Evolutionary conservation across 2,888 invertebrate species (phyloP).

Genomic region (Athalia cordata): DNA sequence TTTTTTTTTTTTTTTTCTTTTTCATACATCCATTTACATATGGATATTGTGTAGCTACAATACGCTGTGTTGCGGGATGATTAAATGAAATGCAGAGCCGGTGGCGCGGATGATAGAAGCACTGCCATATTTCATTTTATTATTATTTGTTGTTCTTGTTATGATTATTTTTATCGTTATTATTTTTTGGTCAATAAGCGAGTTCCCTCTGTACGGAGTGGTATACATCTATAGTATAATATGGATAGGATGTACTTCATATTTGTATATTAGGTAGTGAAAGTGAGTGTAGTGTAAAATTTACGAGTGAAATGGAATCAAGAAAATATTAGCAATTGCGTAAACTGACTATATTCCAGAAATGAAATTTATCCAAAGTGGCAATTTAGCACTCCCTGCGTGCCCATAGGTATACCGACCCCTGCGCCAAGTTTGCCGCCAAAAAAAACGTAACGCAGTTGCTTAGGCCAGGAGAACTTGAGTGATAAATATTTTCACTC

Average conservation of each 20-base stretch:
- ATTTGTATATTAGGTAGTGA: neutral
- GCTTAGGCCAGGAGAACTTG: conserved; percentile 18
- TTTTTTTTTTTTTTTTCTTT: no score
- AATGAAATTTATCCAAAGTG: conserved; percentile 52
- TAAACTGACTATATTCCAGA: conserved; percentile 40
- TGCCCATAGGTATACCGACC: neutral
- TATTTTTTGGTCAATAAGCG: no score
- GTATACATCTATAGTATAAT: neutral
- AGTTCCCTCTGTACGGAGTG: no score
- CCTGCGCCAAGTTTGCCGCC: no score
- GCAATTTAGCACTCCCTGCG: conserved; percentile 45
- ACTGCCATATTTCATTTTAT: no score
- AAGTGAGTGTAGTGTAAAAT: conserved; percentile 9
- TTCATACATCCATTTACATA: no score
- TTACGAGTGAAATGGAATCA: conserved; percentile 10
- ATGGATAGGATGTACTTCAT: neutral
- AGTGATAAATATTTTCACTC: conserved; percentile 41
- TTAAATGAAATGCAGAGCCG: no score
- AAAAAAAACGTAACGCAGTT: neutral
- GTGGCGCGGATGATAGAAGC: no score
- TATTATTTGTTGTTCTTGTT: no score
- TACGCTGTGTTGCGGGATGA: no score
- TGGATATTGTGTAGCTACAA: no score
- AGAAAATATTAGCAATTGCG: conserved; percentile 51
- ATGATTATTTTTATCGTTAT: no score